Percentiles rank a stretch among this genome's conserved stretches.
Conservation (phyloP, 2,113 vertebrate genomes). For the Melospiza melodia region DNA sequence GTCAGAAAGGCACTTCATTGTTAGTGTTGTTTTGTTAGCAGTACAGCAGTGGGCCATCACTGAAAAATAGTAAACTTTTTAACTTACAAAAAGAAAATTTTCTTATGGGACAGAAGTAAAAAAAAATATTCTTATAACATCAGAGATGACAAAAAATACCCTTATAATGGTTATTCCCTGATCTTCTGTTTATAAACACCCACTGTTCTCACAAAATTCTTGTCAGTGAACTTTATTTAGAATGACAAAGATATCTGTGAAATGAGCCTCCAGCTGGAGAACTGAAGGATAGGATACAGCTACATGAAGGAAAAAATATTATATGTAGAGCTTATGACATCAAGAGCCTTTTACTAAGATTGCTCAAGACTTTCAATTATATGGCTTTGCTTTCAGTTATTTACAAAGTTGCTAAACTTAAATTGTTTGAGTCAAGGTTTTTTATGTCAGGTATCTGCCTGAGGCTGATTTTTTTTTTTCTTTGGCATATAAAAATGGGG, state of each 20-base stretch:
- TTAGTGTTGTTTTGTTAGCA: neutral
- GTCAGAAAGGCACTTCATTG: neutral
- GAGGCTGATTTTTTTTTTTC: neutral
- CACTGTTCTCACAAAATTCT: neutral
- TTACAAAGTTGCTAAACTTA: neutral
- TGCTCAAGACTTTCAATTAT: neutral
- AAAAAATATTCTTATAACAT: neutral
- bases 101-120: neutral
- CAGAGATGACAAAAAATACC: neutral
- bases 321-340: neutral
- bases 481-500: neutral
- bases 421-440: neutral
- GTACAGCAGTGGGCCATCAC: neutral
- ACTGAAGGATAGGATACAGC: neutral
- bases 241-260: conserved; percentile 15
- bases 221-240: conserved; percentile 13
- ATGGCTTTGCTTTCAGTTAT: neutral
- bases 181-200: neutral
- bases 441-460: neutral
- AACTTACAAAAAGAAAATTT: neutral
- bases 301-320: neutral
- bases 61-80: neutral
- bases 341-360: neutral
- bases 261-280: neutral
- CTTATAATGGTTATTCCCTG: neutral